These are phyloP conservation scores for Liasis olivaceus DNA, from an alignment of 2,797 vertebrate species.

Conservation along the genomic window DNA sequence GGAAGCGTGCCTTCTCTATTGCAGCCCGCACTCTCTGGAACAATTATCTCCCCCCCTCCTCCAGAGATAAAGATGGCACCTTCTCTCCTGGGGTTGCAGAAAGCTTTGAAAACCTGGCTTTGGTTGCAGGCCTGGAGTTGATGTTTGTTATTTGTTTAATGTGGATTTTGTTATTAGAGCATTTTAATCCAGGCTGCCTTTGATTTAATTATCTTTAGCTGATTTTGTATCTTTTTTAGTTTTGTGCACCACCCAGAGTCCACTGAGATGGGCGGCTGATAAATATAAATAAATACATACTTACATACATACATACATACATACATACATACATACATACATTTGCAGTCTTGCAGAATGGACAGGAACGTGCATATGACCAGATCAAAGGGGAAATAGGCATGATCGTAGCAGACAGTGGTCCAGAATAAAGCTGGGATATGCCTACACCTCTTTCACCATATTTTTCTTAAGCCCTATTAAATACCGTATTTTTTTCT, in stretches of 20 bases:
- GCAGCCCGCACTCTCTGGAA: not conserved
- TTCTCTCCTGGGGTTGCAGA: not conserved
- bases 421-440: not conserved
- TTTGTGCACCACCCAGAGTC: not conserved
- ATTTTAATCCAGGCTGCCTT: not conserved
- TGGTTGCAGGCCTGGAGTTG: not conserved
- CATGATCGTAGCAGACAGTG: not conserved
- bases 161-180: not conserved
- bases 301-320: no score
- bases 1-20: not conserved
- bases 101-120: not conserved
- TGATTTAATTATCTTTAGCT: not conserved
- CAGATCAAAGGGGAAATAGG: not conserved
- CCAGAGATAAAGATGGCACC: not conserved
- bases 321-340: no score
- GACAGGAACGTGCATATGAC: not conserved
- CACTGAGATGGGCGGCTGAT: not conserved
- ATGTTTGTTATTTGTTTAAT: not conserved
- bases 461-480: not conserved
- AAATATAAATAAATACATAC: no score
- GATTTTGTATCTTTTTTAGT: not conserved
- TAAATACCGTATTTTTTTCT: not conserved
- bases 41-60: not conserved
- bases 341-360: not conserved
- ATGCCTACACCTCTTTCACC: not conserved